Percentiles rank a stretch among this genome's conserved stretches.
Conservation (phyloP, 1,140 invertebrate genomes). For the Uloborus diversus region DNA sequence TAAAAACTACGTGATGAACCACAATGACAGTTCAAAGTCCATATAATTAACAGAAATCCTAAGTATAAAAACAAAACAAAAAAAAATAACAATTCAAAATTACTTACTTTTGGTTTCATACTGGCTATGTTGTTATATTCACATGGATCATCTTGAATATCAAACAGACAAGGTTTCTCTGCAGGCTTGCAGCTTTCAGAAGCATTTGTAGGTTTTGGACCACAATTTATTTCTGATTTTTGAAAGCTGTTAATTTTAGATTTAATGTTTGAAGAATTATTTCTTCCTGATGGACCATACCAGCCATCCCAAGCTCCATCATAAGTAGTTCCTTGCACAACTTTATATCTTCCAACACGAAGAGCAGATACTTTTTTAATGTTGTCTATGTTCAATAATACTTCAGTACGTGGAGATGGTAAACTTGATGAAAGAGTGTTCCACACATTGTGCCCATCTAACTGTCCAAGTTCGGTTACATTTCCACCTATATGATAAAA, state of each 20-base stretch:
- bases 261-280: background rate
- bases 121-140: constrained; percentile 64
- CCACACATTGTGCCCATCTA: constrained; percentile 87
- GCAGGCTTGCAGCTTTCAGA: constrained; percentile 60
- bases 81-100: too few relatives aligned
- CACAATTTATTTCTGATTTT: background rate
- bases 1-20: too few relatives aligned
- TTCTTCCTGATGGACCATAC: constrained; percentile 50
- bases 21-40: too few relatives aligned
- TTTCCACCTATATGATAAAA: constrained; percentile 62
- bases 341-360: constrained; percentile 80
- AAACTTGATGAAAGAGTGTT: constrained; percentile 69
- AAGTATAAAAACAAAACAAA: too few relatives aligned
- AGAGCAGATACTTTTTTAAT: constrained; percentile 76
- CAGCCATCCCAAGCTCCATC: constrained; percentile 57
- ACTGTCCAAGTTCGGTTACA: constrained; percentile 65
- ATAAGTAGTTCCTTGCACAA: constrained; percentile 74
- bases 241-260: constrained; percentile 44
- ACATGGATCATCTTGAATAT: constrained; percentile 65
- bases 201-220: constrained; percentile 27
- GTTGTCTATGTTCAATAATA: constrained; percentile 91
- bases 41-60: too few relatives aligned
- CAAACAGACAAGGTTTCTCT: constrained; percentile 62
- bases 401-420: constrained; percentile 71
- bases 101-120: constrained; percentile 58